Base-by-base conservation (phyloP, 1,140 invertebrate genomes). In the Heliothis subflexa region DNA sequence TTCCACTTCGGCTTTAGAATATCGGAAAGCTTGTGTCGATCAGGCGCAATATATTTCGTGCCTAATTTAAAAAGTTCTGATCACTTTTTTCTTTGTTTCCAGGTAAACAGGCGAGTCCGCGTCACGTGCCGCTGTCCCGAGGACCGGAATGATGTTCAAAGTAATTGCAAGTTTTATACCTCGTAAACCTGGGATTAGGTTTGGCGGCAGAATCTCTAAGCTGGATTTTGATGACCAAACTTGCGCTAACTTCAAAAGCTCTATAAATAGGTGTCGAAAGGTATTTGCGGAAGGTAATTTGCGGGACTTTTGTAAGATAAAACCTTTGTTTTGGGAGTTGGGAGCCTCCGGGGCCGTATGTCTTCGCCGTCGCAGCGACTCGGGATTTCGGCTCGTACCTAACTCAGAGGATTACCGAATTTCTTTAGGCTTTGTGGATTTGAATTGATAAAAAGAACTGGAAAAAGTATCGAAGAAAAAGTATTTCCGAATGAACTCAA, bases 261-360 rank as follows among this genome's bases (percentile, higher is more conserved):
- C 73, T 62, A 75, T 75, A 64, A 75, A 75, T 75, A 62, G 25
- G 73, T 64, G 73, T 64, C 47, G 55, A 75, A 75, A 75, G 47
- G 73, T 75, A 54, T 75, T 75, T 62, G 57, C 13, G 21, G 45
- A 59, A 61, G n/a, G 73, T 75, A 50, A 75, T 75, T 62, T 64
- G 59, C 52, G 14, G 21, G 73, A 61, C 40, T 62, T 75, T 62
- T n/a, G 7, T 52, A 52, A 54, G 68, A 55, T 54, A 71, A 40
- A 52, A 50, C 33, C 71, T 47, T 73, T 73, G 54, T 59, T 73
- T 73, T 10, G 47, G 21, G 21, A 49, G n/a, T 59, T 73, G 59
- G 45, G n/a, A 21, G 47, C 47, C 66, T 50, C 47, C 47, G 47
- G 7, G 66, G 45, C 66, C 18, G 47, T 28, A 28, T 9, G 40